These are phyloP conservation scores for Characodon lateralis DNA, from an alignment of 2,797 vertebrate species.

Conservation along the genomic window DNA sequence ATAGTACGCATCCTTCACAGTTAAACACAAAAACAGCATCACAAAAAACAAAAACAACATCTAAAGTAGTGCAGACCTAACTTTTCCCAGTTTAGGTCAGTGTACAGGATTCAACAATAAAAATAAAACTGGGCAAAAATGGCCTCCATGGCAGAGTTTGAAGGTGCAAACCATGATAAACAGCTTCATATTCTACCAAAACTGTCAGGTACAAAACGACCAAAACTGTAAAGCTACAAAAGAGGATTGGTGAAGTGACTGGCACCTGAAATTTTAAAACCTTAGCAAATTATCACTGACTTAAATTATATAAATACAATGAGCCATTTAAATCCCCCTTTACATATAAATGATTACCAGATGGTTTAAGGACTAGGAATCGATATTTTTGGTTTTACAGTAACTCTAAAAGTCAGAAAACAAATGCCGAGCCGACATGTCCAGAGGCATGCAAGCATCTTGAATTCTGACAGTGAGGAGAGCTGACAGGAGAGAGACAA, in stretches of 20 bases:
- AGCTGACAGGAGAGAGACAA: constrained; percentile 50
- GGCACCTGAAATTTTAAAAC: background rate
- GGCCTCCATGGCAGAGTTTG: no score
- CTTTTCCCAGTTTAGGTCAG: no score
- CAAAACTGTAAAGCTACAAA: background rate
- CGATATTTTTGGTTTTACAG: background rate
- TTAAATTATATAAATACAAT: background rate
- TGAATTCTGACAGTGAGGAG: constrained; percentile 41
- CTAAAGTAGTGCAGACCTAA: no score
- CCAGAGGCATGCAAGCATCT: constrained; percentile 18
- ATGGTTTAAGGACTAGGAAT: background rate
- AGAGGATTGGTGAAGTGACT: background rate
- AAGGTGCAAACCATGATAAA: background rate
- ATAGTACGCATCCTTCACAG: no score
- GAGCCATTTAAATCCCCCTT: background rate
- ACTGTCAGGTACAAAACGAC: background rate
- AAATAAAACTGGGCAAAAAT: no score
- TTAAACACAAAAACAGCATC: no score
- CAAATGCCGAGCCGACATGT: background rate
- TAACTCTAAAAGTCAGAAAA: constrained; percentile 5
- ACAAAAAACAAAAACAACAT: no score
- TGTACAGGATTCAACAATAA: no score
- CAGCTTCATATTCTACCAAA: no score
- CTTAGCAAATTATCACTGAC: background rate
- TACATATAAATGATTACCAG: background rate